These are phyloP conservation scores for Noctilio leporinus DNA, from an alignment of 2,113 vertebrate genomes.

Conservation along the genomic window DNA sequence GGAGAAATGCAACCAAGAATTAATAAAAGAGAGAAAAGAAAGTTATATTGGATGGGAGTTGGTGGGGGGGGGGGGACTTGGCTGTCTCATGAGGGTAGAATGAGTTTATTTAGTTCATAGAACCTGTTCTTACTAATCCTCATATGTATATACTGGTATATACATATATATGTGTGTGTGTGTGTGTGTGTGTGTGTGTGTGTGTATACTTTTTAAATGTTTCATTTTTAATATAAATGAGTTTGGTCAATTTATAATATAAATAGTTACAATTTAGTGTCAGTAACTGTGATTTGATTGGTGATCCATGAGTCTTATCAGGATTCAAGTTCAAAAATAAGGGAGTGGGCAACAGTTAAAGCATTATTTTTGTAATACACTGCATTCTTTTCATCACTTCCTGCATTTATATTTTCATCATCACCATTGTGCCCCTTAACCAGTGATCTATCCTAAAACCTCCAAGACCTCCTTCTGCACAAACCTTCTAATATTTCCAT, in stretches of 20 bases:
- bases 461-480: background rate
- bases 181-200: background rate
- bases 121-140: background rate
- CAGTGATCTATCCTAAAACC: background rate
- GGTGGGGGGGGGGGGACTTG: background rate
- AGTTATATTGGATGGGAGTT: background rate
- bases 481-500: background rate
- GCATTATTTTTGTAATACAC: background rate
- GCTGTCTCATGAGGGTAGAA: background rate
- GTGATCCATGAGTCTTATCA: background rate
- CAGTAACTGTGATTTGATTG: background rate
- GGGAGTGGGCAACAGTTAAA: background rate
- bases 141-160: too few species aligned
- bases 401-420: background rate
- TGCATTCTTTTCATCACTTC: background rate
- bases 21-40: background rate
- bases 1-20: background rate
- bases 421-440: accelerated
- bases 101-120: background rate
- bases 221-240: constrained; percentile 27
- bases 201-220: constrained; percentile 39
- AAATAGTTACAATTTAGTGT: background rate
- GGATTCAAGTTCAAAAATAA: background rate
- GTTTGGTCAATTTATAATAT: background rate
- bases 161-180: too few species aligned